These are phyloP conservation scores for Caiman crocodilus DNA, from an alignment of 2,797 vertebrate species.

Conservation along the genomic window DNA sequence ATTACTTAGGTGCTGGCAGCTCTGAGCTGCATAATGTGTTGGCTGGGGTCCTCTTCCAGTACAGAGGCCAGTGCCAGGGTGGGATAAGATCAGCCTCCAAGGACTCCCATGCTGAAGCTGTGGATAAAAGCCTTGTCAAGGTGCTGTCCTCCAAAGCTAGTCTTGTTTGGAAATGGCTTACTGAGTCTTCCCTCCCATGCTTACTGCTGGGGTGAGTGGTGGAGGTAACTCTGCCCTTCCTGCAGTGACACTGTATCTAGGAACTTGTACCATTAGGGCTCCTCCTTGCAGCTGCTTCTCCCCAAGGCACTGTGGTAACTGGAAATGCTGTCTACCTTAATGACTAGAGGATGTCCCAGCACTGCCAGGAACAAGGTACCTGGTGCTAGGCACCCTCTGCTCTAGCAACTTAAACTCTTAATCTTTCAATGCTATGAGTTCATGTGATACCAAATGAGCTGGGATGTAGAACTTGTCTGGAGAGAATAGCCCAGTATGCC, in stretches of 20 bases:
- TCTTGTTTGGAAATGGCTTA: not conserved
- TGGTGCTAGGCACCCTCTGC: no score
- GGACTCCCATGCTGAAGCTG: constrained; percentile 10
- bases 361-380: no score
- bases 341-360: not conserved
- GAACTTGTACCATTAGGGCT: not conserved
- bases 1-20: constrained; percentile 47
- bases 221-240: accelerated
- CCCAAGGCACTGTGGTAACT: not conserved
- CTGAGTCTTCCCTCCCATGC: not conserved
- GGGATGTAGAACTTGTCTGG: no score
- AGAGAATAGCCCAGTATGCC: not conserved
- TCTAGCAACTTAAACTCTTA: no score
- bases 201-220: not conserved
- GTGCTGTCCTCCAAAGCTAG: not conserved
- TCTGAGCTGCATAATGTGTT: not conserved
- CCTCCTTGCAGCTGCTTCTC: not conserved
- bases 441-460: no score
- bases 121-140: not conserved
- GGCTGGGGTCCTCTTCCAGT: not conserved
- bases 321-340: not conserved
- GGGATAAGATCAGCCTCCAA: not conserved
- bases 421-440: no score
- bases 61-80: not conserved
- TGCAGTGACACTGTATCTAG: not conserved